A percentile compares a stretch with the other conserved stretches of the same genome.
Evolutionary conservation across 2,888 invertebrate species (phyloP).

Genomic region (Diogma glabrata): DNA sequence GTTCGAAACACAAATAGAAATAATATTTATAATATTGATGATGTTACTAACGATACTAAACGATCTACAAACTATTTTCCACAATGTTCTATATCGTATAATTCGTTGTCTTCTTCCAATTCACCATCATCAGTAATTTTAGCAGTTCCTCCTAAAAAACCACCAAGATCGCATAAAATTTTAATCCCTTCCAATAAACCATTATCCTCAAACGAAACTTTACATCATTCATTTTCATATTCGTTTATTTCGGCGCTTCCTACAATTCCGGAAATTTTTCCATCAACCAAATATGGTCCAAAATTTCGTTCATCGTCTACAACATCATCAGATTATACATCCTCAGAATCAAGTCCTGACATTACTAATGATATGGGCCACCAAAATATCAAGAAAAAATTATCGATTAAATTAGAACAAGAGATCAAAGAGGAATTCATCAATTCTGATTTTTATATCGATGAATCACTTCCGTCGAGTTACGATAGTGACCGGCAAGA

Average conservation of each 20-base stretch:
- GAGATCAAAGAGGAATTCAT: slow-evolving; percentile 47
- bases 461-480: slow-evolving; percentile 78
- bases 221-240: slow-evolving; percentile 8
- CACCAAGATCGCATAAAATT: slow-evolving; percentile 26
- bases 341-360: slow-evolving; percentile 5
- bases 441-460: slow-evolving; percentile 76
- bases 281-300: not conserved
- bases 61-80: slow-evolving; percentile 5
- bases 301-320: not conserved
- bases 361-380: slow-evolving; percentile 9
- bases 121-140: slow-evolving; percentile 7
- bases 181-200: not conserved
- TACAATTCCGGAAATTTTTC: slow-evolving; percentile 20
- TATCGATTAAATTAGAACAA: not conserved
- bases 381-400: slow-evolving; percentile 8
- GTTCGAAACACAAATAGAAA: slow-evolving; percentile 18
- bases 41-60: not conserved
- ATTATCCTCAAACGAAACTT: not conserved
- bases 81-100: not conserved
- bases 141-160: slow-evolving; percentile 36
- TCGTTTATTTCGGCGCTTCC: slow-evolving; percentile 16
- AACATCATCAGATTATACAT: slow-evolving; percentile 6
- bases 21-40: not conserved
- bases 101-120: slow-evolving; percentile 8
- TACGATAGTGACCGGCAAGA: slow-evolving; percentile 36